Base-by-base conservation (phyloP, 37 sponge, comb jelly and placozoan species). In the Spongilla lacustris region DNA sequence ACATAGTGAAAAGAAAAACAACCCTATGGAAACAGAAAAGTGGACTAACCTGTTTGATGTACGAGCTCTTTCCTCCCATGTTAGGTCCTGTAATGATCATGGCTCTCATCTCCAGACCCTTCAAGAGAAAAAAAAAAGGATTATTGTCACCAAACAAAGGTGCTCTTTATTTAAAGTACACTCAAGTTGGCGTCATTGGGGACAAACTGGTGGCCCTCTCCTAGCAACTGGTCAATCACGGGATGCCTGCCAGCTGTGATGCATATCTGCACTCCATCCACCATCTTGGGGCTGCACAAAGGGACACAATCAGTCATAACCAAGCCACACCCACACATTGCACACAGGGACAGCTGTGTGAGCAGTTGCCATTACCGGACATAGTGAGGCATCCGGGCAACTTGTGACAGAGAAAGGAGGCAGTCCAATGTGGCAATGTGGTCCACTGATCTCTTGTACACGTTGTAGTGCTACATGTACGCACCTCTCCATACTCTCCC, bases 401-500 rank as follows among this genome's bases (percentile, higher is more conserved):
- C 85, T 26, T 84, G 36, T 34, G 90, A 71, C 46, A 89, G 75
- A 32, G 90, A 89, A 8, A 89, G 36, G 21, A 89, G 80, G 31
- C 90, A 89, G 75, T 89, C 90, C 22, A 84, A 68, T 34, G 80
- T 80, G 19, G 85, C 90, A 21, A 89, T 74, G 21, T 35, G 73
- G 26, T 79, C 82, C 67, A 89, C 85, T 36, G 90, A 80, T 32
- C 46, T 82, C 78, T 77, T 88, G 48, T 69, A 88, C 9, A 66
- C 1, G 0, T 73, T 36, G 71, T 83, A 88, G 38, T 83, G 49
- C n/a, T n/a, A n/a, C n/a, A n/a, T n/a, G 58, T 35, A 71, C 87
- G 17, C 32, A 96, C 97, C 81, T 96, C 92, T 74, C 98, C 98
- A 85, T 87, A 94, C 87, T 98, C 98, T 68, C 98, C 98, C 50